Evolutionary conservation across 2,113 vertebrate species (phyloP).

Genomic region (Corvus hawaiiensis): DNA sequence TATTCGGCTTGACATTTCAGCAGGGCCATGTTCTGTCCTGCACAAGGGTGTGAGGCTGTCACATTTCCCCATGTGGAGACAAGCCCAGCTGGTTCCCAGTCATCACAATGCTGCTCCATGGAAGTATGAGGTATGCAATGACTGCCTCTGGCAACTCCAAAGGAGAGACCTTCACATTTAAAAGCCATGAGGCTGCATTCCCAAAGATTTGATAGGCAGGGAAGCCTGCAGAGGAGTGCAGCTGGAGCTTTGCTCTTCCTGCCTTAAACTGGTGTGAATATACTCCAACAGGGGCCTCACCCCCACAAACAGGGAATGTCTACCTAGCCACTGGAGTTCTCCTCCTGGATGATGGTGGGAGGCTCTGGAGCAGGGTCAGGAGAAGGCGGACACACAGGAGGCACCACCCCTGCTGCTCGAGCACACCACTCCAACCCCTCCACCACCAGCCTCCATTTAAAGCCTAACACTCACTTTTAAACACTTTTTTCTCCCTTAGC

Average conservation of each 20-base stretch:
- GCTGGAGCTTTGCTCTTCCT: neutral
- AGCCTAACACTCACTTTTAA: neutral
- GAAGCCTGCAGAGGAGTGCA: neutral
- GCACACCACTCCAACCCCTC: neutral
- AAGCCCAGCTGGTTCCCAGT: neutral
- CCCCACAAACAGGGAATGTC: neutral
- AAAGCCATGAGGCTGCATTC: neutral
- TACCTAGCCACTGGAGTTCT: neutral
- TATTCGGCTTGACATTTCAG: neutral
- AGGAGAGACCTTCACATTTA: neutral
- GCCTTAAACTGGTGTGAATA: neutral
- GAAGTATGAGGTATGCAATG: neutral
- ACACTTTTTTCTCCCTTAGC: neutral
- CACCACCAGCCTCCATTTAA: neutral
- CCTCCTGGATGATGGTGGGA: neutral
- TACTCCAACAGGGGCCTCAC: fast-evolving
- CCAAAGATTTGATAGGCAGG: neutral
- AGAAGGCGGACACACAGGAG: fast-evolving
- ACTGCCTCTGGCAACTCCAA: neutral
- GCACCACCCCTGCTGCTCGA: neutral
- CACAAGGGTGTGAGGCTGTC: neutral
- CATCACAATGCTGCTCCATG: neutral
- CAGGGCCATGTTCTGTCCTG: fast-evolving
- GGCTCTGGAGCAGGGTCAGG: fast-evolving
- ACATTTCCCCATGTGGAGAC: fast-evolving